These are phyloP conservation scores for Drosophila bocki DNA, from an alignment of 1,140 invertebrate species.

Conservation along the genomic window DNA sequence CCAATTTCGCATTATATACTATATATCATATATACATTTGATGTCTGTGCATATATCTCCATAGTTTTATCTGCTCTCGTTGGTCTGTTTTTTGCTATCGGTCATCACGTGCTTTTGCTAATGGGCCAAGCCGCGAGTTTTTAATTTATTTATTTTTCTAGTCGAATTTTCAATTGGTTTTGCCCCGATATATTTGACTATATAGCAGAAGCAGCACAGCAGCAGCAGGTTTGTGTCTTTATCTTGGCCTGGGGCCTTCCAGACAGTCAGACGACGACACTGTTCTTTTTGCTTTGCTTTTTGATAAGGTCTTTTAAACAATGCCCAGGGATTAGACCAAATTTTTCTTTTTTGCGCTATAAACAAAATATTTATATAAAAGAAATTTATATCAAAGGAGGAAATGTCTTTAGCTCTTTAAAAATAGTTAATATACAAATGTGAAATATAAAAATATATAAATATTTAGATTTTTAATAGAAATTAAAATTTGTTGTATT, in stretches of 20 bases:
- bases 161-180: slow-evolving; percentile 25
- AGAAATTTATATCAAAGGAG: neutral
- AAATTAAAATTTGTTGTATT: neutral
- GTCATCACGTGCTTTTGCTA: slow-evolving; percentile 25
- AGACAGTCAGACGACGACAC: slow-evolving; percentile 43
- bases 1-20: slow-evolving; percentile 11
- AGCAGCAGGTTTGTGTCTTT: slow-evolving; percentile 15
- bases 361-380: slow-evolving; percentile 1
- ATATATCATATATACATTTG: slow-evolving; percentile 1
- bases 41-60: slow-evolving; percentile 10
- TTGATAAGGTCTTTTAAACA: slow-evolving; percentile 48
- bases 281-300: slow-evolving; percentile 10
- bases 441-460: neutral
- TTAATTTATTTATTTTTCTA: slow-evolving; percentile 15
- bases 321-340: neutral
- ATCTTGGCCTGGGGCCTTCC: slow-evolving; percentile 26
- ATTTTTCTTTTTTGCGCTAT: neutral
- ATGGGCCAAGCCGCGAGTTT: slow-evolving; percentile 2
- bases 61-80: slow-evolving; percentile 12
- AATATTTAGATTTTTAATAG: neutral
- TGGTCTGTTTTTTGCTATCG: neutral
- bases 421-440: neutral
- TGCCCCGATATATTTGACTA: slow-evolving; percentile 21
- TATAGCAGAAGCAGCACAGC: neutral
- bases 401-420: neutral